Percentiles rank a stretch among this genome's conserved stretches.
These are phyloP conservation scores for Clinocottus analis DNA, from an alignment of 2,113 vertebrate genomes.

Conservation along the genomic window DNA sequence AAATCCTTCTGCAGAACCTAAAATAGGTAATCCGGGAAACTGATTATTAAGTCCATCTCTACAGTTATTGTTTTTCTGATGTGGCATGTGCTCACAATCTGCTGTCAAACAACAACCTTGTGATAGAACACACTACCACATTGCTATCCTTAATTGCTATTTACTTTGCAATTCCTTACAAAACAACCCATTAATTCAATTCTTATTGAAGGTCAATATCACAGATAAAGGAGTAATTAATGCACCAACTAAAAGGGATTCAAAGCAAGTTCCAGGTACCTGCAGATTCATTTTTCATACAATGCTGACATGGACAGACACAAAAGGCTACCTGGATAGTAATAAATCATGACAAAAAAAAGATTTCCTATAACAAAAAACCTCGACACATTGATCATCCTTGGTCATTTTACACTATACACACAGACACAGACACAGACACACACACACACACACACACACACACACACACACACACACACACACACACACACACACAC, in stretches of 20 bases:
- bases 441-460: too few relatives aligned
- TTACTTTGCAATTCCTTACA: neutral
- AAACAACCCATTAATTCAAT: neutral
- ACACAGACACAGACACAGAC: too few relatives aligned
- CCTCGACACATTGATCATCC: neutral
- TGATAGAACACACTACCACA: neutral
- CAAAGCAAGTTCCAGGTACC: neutral
- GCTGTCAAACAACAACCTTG: neutral
- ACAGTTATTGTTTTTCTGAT: neutral
- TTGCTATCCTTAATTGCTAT: neutral
- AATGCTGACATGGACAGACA: neutral
- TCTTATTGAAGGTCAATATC: neutral
- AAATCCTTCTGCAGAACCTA: neutral
- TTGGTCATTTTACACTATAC: too few relatives aligned
- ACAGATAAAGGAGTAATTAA: neutral
- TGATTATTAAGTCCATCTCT: neutral
- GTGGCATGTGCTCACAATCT: neutral
- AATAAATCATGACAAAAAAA: neutral
- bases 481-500: too few relatives aligned
- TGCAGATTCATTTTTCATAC: neutral
- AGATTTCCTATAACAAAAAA: neutral
- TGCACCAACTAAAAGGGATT: constrained; percentile 3
- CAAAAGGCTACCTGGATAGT: neutral
- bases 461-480: too few relatives aligned
- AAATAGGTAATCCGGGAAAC: neutral